Percentiles rank a stretch among this genome's conserved stretches.
Conservation (phyloP, 2,113 vertebrate genomes). For the Rhynchomys soricoides region DNA sequence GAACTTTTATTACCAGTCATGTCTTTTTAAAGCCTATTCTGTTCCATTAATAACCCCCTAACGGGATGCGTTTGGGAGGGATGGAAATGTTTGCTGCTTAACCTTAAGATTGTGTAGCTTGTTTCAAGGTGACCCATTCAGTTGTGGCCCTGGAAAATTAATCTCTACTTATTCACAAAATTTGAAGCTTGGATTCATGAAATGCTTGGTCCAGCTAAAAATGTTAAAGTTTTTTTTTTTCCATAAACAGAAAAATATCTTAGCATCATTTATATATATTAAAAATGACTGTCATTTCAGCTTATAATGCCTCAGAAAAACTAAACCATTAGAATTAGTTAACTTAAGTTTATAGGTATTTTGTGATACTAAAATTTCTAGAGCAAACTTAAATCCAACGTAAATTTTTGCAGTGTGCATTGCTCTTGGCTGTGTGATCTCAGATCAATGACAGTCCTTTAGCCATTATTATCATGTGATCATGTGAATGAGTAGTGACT, state of each 20-base stretch:
- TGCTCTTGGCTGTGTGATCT: not conserved
- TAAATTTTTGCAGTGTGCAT: constrained; percentile 7
- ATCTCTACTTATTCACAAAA: constrained; percentile 22
- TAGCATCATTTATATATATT: not conserved
- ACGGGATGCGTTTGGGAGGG: constrained; percentile 77
- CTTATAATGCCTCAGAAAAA: not conserved
- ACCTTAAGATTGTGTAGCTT: constrained; percentile 76
- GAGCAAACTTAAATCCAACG: not conserved
- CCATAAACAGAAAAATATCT: constrained; percentile 16
- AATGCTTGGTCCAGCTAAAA: constrained; percentile 53
- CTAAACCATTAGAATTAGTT: not conserved
- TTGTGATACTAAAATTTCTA: not conserved
- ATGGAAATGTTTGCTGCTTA: constrained; percentile 81
- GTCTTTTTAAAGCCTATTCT: constrained; percentile 80
- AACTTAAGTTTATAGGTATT: not conserved
- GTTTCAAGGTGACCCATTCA: constrained; percentile 68
- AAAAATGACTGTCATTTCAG: constrained; percentile 32
- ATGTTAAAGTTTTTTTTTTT: not conserved
- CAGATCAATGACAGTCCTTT: not conserved
- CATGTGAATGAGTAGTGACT: constrained; percentile 3
- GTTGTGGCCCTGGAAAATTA: not conserved
- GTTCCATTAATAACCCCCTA: constrained; percentile 77
- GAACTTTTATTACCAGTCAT: constrained; percentile 80
- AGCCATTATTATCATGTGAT: not conserved
- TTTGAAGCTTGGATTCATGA: constrained; percentile 33